Percentiles rank a stretch among this genome's conserved stretches.
These are phyloP conservation scores for Lasioglossum lativentre DNA, from an alignment of 2,888 invertebrate species.

Conservation along the genomic window DNA sequence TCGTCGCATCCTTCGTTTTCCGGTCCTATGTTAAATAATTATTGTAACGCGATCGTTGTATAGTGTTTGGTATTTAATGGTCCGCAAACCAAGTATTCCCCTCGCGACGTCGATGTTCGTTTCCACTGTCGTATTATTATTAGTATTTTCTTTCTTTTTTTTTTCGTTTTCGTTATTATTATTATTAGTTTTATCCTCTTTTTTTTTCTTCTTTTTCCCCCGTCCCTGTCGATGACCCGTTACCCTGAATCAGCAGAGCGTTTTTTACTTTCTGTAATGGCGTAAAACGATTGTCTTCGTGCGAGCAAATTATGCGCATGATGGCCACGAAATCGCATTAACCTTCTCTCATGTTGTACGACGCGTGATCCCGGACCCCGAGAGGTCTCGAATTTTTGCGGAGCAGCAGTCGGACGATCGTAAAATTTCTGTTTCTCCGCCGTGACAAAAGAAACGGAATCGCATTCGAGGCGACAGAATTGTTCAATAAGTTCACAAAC, in stretches of 20 bases:
- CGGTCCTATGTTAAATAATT: conserved; percentile 72
- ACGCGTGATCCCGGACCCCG: conserved; percentile 20
- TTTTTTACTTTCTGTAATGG: conserved; percentile 67
- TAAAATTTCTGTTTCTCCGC: not conserved
- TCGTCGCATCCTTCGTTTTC: not conserved
- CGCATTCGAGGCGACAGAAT: not conserved
- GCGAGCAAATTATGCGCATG: conserved; percentile 43
- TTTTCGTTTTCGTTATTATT: not conserved
- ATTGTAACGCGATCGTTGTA: conserved; percentile 83
- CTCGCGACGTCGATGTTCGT: conserved; percentile 62
- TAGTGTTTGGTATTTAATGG: conserved; percentile 79
- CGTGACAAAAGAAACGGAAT: not conserved
- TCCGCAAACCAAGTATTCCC: conserved; percentile 79
- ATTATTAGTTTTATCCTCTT: conserved; percentile 24
- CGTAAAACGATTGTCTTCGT: conserved; percentile 76
- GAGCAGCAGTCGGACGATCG: not conserved
- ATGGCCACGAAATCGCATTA: conserved; percentile 27
- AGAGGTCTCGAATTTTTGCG: conserved; percentile 21
- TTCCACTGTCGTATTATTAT: conserved; percentile 15
- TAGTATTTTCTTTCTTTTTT: conserved; percentile 1
- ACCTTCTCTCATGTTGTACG: conserved; percentile 14
- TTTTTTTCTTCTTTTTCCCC: conserved; percentile 11
- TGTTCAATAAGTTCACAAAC: not conserved
- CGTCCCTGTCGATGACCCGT: conserved; percentile 42
- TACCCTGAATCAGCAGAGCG: conserved; percentile 51